Evolutionary conservation across 1,140 invertebrate genomes (phyloP), one percentile per base, ranked within the genome.

Genomic region (Diachasmimorpha longicaudata): DNA sequence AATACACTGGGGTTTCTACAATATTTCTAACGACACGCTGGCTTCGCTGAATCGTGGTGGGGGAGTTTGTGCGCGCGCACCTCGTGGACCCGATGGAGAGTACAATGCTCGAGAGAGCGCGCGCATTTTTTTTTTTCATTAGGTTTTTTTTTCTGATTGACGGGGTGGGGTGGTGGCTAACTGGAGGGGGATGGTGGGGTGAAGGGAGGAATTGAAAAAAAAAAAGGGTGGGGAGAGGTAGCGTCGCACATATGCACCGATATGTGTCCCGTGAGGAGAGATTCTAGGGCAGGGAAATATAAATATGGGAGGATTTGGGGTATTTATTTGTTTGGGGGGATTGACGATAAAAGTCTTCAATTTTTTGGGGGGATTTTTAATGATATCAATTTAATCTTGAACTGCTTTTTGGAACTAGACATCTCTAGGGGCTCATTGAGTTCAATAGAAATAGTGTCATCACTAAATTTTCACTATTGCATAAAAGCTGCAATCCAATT

Each of bases 61-160:
- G 70, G 37, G 70, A 63, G 44, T 44, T 74, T 4, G 11, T 71
- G 70, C 39, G 71, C 44, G 70, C 58, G 74, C 76, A 75, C 74
- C 79, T 78, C 81, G 79, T 80, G 81, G 78, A 76, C 78, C 73
- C 77, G 75, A 81, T 77, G 72, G 72, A 77, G 55, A 70, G 42
- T 55, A 77, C 37, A 67, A 74, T 42, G 44, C 72, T 48, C 72
- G 42, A 68, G 42, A 52, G 74, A 68, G 73, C 68, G 52, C 74
- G 74, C 52, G 80, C 58, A 63, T 63, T 63, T 63, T 63, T 63
- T 21, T 55, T 19, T 55, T 55, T 55, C 48, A 25, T 63, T 25
- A 6, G 31, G 3, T 31, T 63, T 63, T 63, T 58, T 58, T 63
- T 63, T 25, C 58, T 67, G 21, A 74, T 42, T 19, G 66, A 48